Evolutionary conservation across 2,888 invertebrate species (phyloP), one percentile per base, ranked within the genome.

Genomic region (Yponomeuta evonymella): DNA sequence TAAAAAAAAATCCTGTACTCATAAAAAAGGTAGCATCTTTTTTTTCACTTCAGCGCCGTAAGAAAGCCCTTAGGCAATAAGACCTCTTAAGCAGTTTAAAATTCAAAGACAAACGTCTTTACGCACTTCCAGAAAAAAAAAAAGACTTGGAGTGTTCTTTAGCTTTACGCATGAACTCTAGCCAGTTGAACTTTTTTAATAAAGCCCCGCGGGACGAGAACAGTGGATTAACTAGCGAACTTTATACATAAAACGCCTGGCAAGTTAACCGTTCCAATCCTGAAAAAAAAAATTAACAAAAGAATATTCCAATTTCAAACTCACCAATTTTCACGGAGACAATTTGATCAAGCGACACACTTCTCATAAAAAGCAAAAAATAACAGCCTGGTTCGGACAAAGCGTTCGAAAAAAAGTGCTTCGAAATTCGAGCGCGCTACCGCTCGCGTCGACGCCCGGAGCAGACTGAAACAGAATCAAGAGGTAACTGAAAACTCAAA

Each of bases 141-240:
- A 58, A 23, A 58, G 51, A 58, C 51, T 58, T 58, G 15, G 15
- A 58, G 1, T 12, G 51, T 15, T 15, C 51, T 15, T 58, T 58
- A 15, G 3, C 51, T 15, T 58, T 58, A 15, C 15, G 15, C 51
- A 58, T 43, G 43, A 58, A 15, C 51, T 58, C 51, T 58, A 15
- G 29, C 33, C 30, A 68, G 68, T 15, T 51, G 29, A 85, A 88
- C 87, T 88, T 89, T 88, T 89, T 87, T 88, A 88, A 88, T 89
- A 87, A 85, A 79, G 80, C 80, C 73, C 75, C 79, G 75, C 74
- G 66, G 69, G 78, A 75, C 75, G 78, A 75, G 73, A 78, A 71
- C 73, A 75, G 73, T 69, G 80, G 81, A 84, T 84, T 85, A 86
- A 87, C 82, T 79, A 81, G 79, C 75, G 66, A 88, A 87, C 81